These are phyloP conservation scores for Calidris pygmaea DNA, from an alignment of 2,113 vertebrate genomes.

Conservation along the genomic window DNA sequence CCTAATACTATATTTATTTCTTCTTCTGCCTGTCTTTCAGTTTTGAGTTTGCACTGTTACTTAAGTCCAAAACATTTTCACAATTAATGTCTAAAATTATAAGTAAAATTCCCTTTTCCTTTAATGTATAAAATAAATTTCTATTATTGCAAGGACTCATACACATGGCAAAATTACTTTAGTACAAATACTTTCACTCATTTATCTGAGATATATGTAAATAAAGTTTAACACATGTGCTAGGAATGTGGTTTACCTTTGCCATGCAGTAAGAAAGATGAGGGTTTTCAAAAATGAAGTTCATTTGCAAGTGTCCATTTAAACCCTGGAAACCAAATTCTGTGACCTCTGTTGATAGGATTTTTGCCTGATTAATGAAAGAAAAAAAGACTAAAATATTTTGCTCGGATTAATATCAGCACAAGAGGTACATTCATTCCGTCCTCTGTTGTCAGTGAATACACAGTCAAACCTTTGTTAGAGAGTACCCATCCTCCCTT, in stretches of 20 bases:
- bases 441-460: not conserved
- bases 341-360: not conserved
- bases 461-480: constrained; percentile 61
- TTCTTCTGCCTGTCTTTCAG: not conserved
- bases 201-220: not conserved
- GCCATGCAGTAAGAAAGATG: not conserved
- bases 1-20: not conserved
- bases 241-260: not conserved
- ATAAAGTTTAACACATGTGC: not conserved
- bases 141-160: not conserved
- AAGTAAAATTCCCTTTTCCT: not conserved
- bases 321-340: not conserved
- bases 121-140: not conserved
- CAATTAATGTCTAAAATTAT: not conserved
- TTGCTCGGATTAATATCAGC: constrained; percentile 11
- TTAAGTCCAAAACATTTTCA: not conserved
- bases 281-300: not conserved
- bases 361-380: constrained; percentile 9
- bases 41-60: not conserved
- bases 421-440: constrained; percentile 56
- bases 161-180: not conserved
- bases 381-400: constrained; percentile 10
- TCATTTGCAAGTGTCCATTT: not conserved
- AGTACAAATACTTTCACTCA: not conserved
- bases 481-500: not conserved